A percentile compares a stretch with the other conserved stretches of the same genome.
These are phyloP conservation scores for Xenopus petersii DNA, from an alignment of 2,797 vertebrate species.

Conservation along the genomic window DNA sequence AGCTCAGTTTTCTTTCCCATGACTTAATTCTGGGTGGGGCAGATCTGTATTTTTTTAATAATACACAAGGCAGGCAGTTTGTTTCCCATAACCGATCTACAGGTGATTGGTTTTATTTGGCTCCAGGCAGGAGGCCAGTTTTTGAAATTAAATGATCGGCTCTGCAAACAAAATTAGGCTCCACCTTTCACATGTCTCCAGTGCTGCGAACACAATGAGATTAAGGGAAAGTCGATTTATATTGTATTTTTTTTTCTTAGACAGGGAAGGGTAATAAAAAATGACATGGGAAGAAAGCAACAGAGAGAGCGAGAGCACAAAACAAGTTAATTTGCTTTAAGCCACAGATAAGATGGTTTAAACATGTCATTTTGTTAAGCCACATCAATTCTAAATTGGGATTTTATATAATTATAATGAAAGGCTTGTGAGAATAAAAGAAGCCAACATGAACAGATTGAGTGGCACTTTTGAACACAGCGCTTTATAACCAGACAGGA, in stretches of 20 bases:
- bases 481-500: neutral
- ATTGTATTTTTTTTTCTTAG: neutral
- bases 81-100: constrained; percentile 61
- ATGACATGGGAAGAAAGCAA: neutral
- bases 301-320: neutral
- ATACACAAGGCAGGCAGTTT: constrained; percentile 63
- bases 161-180: constrained; percentile 12
- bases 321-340: neutral
- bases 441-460: neutral
- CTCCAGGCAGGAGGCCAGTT: constrained; percentile 2
- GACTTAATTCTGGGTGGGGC: constrained; percentile 68
- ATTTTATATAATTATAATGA: neutral
- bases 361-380: neutral
- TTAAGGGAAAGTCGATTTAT: neutral
- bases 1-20: constrained; percentile 66
- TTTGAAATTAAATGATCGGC: constrained; percentile 12
- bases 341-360: neutral
- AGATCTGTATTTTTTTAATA: constrained; percentile 58
- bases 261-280: neutral
- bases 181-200: neutral
- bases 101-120: constrained; percentile 31
- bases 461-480: neutral
- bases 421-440: neutral
- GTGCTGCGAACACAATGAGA: too few relatives aligned
- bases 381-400: neutral